A percentile compares a stretch with the other conserved stretches of the same genome.
These are phyloP conservation scores for Antheraea yamamai DNA, from an alignment of 2,888 invertebrate species.

Conservation along the genomic window DNA sequence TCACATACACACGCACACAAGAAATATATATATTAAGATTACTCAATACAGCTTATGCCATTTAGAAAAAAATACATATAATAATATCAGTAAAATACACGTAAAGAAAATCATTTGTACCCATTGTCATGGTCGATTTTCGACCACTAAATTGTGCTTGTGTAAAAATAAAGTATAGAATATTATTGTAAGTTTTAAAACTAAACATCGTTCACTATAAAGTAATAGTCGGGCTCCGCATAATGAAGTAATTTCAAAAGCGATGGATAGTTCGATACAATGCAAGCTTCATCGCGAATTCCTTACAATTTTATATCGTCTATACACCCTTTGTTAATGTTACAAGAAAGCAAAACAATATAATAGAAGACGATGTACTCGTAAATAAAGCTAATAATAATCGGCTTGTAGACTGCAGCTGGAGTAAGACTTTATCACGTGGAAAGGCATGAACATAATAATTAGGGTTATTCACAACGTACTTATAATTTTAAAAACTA, in stretches of 20 bases:
- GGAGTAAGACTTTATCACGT: background rate
- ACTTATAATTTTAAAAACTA: background rate
- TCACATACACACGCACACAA: too few relatives aligned
- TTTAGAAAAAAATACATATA: too few relatives aligned
- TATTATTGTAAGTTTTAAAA: background rate
- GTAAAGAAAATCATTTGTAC: too few relatives aligned
- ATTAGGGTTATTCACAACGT: background rate
- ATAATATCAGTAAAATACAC: too few relatives aligned
- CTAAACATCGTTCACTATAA: conserved; percentile 17
- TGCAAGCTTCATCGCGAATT: conserved; percentile 33
- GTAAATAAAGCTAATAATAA: background rate
- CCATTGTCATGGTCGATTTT: too few relatives aligned
- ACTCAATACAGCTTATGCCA: too few relatives aligned
- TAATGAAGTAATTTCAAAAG: conserved; percentile 37
- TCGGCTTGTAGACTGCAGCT: background rate
- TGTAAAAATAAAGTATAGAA: too few relatives aligned
- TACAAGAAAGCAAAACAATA: background rate
- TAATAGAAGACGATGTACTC: background rate
- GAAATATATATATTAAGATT: too few relatives aligned
- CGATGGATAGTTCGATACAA: conserved; percentile 35
- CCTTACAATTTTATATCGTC: conserved; percentile 29
- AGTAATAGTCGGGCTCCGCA: conserved; percentile 7
- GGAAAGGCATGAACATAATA: background rate
- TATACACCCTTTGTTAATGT: conserved; percentile 7
- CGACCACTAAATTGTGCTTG: too few relatives aligned